Evolutionary conservation across 2,888 invertebrate species (phyloP), one percentile per base, ranked within the genome.

Genomic region (Plebejus melissa): DNA sequence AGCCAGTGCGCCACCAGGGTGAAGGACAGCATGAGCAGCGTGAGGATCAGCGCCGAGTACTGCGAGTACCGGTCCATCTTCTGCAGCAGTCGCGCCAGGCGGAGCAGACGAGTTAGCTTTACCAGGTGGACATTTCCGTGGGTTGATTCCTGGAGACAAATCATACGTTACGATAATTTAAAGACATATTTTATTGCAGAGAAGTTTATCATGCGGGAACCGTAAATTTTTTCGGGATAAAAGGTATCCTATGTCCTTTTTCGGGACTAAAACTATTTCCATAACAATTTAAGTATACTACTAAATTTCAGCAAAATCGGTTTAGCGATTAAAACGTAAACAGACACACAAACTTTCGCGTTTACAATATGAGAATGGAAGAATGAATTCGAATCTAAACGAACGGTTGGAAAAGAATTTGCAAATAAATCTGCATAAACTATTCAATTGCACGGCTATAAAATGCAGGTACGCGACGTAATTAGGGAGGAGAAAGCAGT

Each of bases 41-140:
- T 98, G 80, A 99, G 94, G 83, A 99, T 98, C 91, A 99, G 96
- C 76, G 98, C 98, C 79, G 98, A 98, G 92, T 99, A 98, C 90
- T 99, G 98, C 11, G 98, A 98, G 91, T 98, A 99, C 84, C 98
- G 95, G 92, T 99, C 99, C 96, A 99, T 97, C 94, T 99, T 99
- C 94, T 98, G 98, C 80, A 98, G 94, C 74, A 99, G 94, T 76
- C 99, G 95, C 28, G 98, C 98, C 82, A 99, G 94, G 76, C 99
- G 95, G 80, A 99, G 94, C 82, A 99, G 94, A 82, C 99, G 95
- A 77, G 98, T 98, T 84, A 99, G 94, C 92, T 99, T 99, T 82
- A 99, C 96, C 86, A 99, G 95, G 94, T 98, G 98, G 80, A 98
- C 98, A 84, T 97, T 97, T 74, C 95, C 95, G 80, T 94, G 95